Conservation (phyloP, 2,113 vertebrate species). For the Tachysurus fulvidraco region DNA sequence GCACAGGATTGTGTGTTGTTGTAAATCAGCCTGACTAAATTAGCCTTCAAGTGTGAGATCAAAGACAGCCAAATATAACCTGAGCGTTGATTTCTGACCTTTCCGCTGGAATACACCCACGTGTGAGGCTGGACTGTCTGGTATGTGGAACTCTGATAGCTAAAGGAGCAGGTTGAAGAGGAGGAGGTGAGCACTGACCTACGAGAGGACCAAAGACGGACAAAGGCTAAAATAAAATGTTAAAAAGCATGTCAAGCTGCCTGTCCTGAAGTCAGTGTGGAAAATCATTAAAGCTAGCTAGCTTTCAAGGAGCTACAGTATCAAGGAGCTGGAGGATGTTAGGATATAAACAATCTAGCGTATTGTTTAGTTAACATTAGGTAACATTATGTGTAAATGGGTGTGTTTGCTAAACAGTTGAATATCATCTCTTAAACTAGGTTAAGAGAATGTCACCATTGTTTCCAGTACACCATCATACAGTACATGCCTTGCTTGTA, state of each 20-base stretch:
- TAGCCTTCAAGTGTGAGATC: conserved; percentile 19
- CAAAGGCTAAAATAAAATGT: conserved; percentile 6
- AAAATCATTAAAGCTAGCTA: too few species aligned
- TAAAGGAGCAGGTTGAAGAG: conserved; percentile 30
- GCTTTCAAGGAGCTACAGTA: too few species aligned
- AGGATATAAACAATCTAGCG: too few species aligned
- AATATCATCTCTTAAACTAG: not conserved
- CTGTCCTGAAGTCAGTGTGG: not conserved
- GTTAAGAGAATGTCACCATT: not conserved
- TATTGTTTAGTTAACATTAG: too few species aligned
- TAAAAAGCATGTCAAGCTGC: not conserved
- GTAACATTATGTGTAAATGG: not conserved
- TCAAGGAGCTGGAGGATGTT: too few species aligned
- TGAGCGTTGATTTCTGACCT: conserved; percentile 44
- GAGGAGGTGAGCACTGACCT: conserved; percentile 1
- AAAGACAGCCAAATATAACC: conserved; percentile 54
- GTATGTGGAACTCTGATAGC: conserved; percentile 41
- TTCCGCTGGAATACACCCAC: conserved; percentile 25
- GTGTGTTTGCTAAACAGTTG: not conserved
- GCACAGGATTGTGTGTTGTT: not conserved
- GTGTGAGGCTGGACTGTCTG: conserved; percentile 22
- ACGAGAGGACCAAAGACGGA: conserved; percentile 27
- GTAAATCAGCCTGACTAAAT: not conserved
- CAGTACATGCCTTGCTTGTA: not conserved
- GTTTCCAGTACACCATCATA: not conserved